phyloP scores from a whole-genome alignment of 2,797 vertebrate species.

The Acropternis orthonyx region DNA sequence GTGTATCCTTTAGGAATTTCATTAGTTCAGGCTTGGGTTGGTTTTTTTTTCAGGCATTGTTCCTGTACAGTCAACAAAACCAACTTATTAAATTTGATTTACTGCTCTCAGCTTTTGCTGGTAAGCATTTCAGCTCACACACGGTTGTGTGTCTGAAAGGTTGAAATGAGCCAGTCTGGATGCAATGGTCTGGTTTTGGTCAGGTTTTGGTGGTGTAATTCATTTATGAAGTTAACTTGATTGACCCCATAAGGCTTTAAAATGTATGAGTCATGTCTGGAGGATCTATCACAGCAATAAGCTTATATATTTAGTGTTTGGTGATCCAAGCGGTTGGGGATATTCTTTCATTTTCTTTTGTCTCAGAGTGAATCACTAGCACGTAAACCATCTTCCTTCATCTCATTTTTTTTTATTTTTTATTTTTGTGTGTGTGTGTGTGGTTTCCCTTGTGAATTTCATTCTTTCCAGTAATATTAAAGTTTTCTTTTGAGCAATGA shows the following conservation, averaged over 20 bases:
- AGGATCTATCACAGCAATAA: conserved; percentile 30
- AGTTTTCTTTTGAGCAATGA: conserved; percentile 15
- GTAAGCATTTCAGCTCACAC: conserved; percentile 36
- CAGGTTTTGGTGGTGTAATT: conserved; percentile 50
- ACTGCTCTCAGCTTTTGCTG: conserved; percentile 46
- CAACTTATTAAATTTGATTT: conserved; percentile 50
- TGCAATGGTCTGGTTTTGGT: conserved; percentile 48
- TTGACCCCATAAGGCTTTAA: conserved; percentile 39
- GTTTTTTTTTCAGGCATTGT: neutral
- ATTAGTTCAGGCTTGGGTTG: conserved; percentile 4
- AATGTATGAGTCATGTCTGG: conserved; percentile 65
- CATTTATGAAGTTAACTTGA: conserved; percentile 38
- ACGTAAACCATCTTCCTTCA: neutral
- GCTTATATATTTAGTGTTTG: conserved; percentile 15
- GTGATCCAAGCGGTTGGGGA: neutral
- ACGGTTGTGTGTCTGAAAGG: conserved; percentile 23
- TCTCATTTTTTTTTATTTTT: neutral
- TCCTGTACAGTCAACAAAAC: conserved; percentile 7
- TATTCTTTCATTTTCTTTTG: conserved; percentile 46
- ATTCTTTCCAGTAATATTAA: neutral
- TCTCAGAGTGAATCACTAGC: conserved; percentile 18
- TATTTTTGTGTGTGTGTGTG: neutral
- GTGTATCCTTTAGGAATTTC: conserved; percentile 8
- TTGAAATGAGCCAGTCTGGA: conserved; percentile 15
- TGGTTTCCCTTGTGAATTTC: neutral